Evolutionary conservation across 2,888 invertebrate species (phyloP).

Genomic region (Aleiodes alternator): DNA sequence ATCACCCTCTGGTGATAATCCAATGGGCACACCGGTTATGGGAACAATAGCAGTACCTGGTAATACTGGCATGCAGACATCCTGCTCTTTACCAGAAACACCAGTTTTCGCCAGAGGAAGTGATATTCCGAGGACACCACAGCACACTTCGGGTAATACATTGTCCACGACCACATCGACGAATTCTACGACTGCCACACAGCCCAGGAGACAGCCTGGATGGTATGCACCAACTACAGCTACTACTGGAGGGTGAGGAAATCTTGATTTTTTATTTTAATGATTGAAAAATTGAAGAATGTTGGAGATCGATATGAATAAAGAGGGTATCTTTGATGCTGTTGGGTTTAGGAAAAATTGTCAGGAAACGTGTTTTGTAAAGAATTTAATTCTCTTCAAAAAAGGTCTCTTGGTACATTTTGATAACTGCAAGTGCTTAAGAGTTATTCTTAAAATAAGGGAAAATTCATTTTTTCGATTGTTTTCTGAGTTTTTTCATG

Average conservation of each 20-base stretch:
- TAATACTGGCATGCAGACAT: slow-evolving; percentile 82
- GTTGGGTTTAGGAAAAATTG: no score
- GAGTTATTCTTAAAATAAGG: no score
- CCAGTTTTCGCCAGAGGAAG: slow-evolving; percentile 90
- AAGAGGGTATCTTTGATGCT: no score
- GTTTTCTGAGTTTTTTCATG: neutral
- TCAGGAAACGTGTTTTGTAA: no score
- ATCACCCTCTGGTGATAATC: slow-evolving; percentile 87
- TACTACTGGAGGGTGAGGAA: slow-evolving; percentile 69
- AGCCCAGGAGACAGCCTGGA: slow-evolving; percentile 67
- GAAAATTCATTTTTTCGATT: neutral
- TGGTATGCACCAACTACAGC: slow-evolving; percentile 73
- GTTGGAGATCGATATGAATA: no score
- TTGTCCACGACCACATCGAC: slow-evolving; percentile 46
- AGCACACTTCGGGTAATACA: slow-evolving; percentile 74
- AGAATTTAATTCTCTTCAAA: no score
- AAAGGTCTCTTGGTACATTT: no score
- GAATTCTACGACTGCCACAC: slow-evolving; percentile 65
- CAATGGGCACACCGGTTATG: slow-evolving; percentile 85
- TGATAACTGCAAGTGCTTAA: no score
- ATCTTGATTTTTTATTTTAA: slow-evolving; percentile 4
- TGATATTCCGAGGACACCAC: slow-evolving; percentile 90
- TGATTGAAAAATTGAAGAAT: neutral
- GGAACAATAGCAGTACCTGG: slow-evolving; percentile 86
- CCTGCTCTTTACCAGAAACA: slow-evolving; percentile 92